phyloP scores from a whole-genome alignment of 1,140 invertebrate genomes.

The Drosophila pachea region DNA sequence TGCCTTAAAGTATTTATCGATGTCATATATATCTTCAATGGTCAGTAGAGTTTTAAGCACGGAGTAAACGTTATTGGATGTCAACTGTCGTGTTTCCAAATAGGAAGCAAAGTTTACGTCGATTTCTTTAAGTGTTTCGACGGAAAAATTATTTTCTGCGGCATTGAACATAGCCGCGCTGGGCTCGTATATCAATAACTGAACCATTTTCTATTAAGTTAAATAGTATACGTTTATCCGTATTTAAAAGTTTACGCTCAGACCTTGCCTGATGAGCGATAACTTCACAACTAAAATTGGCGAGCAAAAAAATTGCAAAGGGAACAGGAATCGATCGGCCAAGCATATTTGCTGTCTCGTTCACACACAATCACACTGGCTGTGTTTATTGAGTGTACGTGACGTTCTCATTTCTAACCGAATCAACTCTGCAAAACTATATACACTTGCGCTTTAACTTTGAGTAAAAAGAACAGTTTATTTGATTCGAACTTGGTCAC shows the following conservation, averaged over 20 bases:
- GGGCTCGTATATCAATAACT: conserved; percentile 29
- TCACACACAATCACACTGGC: no score
- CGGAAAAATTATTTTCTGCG: conserved; percentile 25
- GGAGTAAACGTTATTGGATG: conserved; percentile 32
- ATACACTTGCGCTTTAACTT: no score
- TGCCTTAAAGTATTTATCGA: conserved; percentile 37
- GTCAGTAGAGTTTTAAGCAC: conserved; percentile 34
- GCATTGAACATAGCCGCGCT: conserved; percentile 33
- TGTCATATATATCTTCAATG: conserved; percentile 47
- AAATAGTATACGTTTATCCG: no score
- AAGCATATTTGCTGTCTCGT: no score
- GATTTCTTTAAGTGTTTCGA: conserved; percentile 4
- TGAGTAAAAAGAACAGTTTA: background rate
- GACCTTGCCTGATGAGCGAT: conserved; percentile 36
- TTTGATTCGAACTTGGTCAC: no score
- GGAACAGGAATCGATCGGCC: no score
- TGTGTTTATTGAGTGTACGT: no score
- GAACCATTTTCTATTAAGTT: conserved; percentile 4
- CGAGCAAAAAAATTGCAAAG: no score
- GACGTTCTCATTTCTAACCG: no score
- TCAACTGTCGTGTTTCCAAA: conserved; percentile 17
- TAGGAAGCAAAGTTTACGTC: conserved; percentile 28
- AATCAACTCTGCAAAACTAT: no score
- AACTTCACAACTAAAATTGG: no score
- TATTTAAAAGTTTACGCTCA: conserved; percentile 22